Base-by-base conservation (phyloP, 2,888 invertebrate genomes). In the Clivina fossor region DNA sequence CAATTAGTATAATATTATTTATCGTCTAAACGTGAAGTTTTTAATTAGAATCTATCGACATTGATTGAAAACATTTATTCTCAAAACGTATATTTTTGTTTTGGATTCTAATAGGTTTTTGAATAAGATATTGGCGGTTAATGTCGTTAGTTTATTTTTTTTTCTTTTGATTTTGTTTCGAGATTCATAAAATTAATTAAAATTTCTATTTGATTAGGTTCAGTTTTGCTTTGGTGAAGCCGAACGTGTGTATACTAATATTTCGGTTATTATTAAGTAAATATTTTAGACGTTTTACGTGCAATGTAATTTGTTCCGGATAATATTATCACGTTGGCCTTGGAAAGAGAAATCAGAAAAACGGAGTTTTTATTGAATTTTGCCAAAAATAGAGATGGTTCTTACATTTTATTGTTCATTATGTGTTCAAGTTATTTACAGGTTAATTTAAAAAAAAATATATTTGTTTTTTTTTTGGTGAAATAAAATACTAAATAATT, bases 1-100 rank as follows among this genome's bases (percentile, higher is more conserved):
- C 47, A 47, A 47, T 47, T 47, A 47, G 35, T 47, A 35, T 35
- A 47, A 47, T 35, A 47, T 47, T 35, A 47, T 47, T 47, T 47
- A 47, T 47, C n/a, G 35, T 11, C 19, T 18, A 20, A 20, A 19
- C 47, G 47, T 33, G 47, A 20, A 11, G 20, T 35, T 47, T 33
- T 47, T 47, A 47, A 47, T 47, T 47, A 47, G 32, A 47, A 47
- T 35, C 13, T 26, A 47, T 47, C 47, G 35, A 47, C 24, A 33
- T 13, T 46, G 47, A 47, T 47, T 47, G 22, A n/a, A n/a, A n/a
- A n/a, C n/a, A n/a, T n/a, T n/a, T n/a, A n/a, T n/a, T n/a, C n/a
- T n/a, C n/a, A n/a, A n/a, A n/a, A n/a, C n/a, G n/a, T n/a, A n/a
- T n/a, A n/a, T n/a, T n/a, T n/a, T n/a, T n/a, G n/a, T n/a, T n/a